Base-by-base conservation (phyloP, 2,797 vertebrate genomes). In the Clamator glandarius region DNA sequence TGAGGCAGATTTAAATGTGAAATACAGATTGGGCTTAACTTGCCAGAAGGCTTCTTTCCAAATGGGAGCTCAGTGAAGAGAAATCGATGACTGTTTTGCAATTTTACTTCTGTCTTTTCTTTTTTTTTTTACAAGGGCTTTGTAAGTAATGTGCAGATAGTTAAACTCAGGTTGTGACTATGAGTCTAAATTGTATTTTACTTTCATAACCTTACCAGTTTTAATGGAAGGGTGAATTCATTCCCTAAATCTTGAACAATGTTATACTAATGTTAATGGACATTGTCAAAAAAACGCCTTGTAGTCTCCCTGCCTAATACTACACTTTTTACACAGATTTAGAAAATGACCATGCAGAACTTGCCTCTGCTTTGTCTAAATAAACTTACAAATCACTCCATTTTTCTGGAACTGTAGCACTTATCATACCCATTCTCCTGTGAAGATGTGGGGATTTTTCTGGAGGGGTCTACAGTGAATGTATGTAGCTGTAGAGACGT, bases 1-100 rank as follows among this genome's bases (percentile, higher is more conserved):
- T 99, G 98, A 98, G 98, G 96, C 99, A 99, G 96, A 98, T 99
- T 94, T 98, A 97, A 96, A 82, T 54, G 17, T 90, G 95, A 97
- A 93, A 76, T 85, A 35, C 75, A 89, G 57, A 87, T 17, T 59
- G 92, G 54, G 85, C 67, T 68, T 70, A 55, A 61, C 82, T 84
- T 80, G 11, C 74, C 70, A 94, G 94, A 75, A 79, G 79, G 41
- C 46, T 91, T 95, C 82, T 93, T 94, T 96, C 80, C 66, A 95
- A 42, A 66, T 36, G 70, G 78, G 59, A 95, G 88, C 89, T 92
- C 74, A 67, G 68, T 87, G 75, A 92, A 96, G 92, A 80, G 66
- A 88, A 84, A 64, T 75, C 29, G 18, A 72, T 89, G 69, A 36
- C 76, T 84, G 31, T 91, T 96, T 95, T 85, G 88, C 70, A 96